Evolutionary conservation across 2,888 invertebrate genomes (phyloP).

Genomic region (Eupithecia centaureata): DNA sequence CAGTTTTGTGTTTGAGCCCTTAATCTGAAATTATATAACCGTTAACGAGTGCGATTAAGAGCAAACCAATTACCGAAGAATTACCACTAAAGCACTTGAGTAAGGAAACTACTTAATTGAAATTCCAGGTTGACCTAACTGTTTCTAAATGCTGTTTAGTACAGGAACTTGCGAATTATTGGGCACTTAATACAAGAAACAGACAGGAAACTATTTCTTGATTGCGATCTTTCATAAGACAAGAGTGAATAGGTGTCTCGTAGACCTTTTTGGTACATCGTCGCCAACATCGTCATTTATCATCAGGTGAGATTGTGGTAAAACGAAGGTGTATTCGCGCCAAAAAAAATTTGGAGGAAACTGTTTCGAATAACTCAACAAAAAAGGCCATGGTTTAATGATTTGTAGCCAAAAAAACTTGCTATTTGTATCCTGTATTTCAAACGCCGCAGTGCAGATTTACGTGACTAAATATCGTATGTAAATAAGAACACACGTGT

Average conservation of each 20-base stretch:
- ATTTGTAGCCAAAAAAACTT: background rate
- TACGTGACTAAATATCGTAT: slow-evolving; percentile 45
- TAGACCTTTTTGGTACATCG: background rate
- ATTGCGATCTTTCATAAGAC: background rate
- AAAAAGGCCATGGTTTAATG: background rate
- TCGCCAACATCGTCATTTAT: background rate
- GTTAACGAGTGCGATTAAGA: background rate
- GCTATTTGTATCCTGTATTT: background rate
- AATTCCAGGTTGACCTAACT: background rate
- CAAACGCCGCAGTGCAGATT: slow-evolving; percentile 34
- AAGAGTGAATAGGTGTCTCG: background rate
- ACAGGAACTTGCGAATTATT: background rate
- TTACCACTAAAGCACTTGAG: too few species aligned
- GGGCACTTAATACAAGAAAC: background rate
- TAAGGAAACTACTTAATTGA: background rate
- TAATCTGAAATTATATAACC: background rate
- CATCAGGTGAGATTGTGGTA: too few species aligned
- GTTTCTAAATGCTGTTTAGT: background rate
- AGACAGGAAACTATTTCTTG: background rate
- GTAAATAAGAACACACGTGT: background rate
- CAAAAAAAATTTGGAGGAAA: background rate
- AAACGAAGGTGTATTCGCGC: too few species aligned
- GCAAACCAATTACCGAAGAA: slow-evolving; percentile 3
- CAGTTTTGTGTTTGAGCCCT: too few species aligned
- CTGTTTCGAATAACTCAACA: background rate